phyloP scores from a whole-genome alignment of 1,140 invertebrate species.

The Lanistes nyassanus region DNA sequence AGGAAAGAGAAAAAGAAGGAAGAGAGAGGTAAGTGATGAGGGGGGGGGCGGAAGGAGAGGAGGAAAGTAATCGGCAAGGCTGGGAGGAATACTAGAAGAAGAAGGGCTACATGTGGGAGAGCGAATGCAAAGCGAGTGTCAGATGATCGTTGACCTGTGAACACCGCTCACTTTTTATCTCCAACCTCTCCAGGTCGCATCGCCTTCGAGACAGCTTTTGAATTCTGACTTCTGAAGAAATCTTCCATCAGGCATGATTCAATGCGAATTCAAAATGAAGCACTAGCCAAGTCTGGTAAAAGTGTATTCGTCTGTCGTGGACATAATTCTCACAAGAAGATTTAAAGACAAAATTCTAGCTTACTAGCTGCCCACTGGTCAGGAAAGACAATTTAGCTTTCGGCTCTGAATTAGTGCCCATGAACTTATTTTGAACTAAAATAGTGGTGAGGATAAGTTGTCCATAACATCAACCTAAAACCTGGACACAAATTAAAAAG shows the following conservation, averaged over 20 bases:
- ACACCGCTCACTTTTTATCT: not conserved
- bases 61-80: not conserved
- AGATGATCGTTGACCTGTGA: no score
- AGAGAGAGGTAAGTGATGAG: slow-evolving; percentile 5
- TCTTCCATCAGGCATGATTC: not conserved
- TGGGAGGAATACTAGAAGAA: slow-evolving; percentile 9
- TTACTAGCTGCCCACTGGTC: no score
- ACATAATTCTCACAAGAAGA: no score
- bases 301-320: no score
- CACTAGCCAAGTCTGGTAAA: no score
- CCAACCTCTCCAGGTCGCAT: not conserved
- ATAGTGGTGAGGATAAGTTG: no score
- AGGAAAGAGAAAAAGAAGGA: not conserved
- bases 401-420: no score
- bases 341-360: no score
- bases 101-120: not conserved
- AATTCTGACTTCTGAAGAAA: not conserved
- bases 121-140: not conserved
- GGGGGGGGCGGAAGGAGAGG: slow-evolving; percentile 1
- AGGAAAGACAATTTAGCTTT: no score
- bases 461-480: no score
- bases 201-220: not conserved
- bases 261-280: not conserved
- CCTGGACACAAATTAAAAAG: no score
- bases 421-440: no score